Evolutionary conservation across 2,888 invertebrate species (phyloP), one percentile per base, ranked within the genome.

Genomic region (Syrista parreyssii): DNA sequence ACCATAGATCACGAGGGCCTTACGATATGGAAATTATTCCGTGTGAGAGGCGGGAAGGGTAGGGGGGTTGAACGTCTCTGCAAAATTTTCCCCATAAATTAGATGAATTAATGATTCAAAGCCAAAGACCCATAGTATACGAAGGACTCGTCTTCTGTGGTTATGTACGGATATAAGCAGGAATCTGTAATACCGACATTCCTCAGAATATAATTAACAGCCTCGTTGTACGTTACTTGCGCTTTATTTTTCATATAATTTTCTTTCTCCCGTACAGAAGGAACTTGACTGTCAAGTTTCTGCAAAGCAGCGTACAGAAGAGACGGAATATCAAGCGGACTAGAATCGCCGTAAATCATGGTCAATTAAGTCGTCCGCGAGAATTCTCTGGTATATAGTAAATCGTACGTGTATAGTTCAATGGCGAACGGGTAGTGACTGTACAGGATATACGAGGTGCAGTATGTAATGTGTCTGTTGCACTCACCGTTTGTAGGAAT

Each of bases 1-100:
- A 79, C 85, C 87, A 86, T 89, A 89, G 88, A 89, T 89, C 88
- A 89, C 80, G 74, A 34, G 82, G 84, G 87, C 85, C 86, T 88
- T 86, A 87, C 86, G 85, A 88, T 89, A 89, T 89, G 89, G 86
- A 89, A 89, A 89, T 89, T 87, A 88, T 88, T 88, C 87, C 80
- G 82, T 84, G 84, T 84, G 85, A 83, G 82, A 82, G 83, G 81
- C 78, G 80, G 81, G 79, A 76, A 2, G 55, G 9, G 9, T 4
- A 15, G 55, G 55, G 12, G 23, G 15, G 55, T 76, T 80, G 83
- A 84, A 83, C 75, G 84, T 79, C 82, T 81, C 74, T 78, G 76
- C 78, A 85, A 88, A 86, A 88, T 89, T 88, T 88, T 84, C 85
- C 81, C 81, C 83, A 85, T 89, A 89, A 89, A 89, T 89, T 86